These are phyloP conservation scores for Monoplex corrugatus DNA, from an alignment of 2,888 invertebrate genomes.

Conservation along the genomic window DNA sequence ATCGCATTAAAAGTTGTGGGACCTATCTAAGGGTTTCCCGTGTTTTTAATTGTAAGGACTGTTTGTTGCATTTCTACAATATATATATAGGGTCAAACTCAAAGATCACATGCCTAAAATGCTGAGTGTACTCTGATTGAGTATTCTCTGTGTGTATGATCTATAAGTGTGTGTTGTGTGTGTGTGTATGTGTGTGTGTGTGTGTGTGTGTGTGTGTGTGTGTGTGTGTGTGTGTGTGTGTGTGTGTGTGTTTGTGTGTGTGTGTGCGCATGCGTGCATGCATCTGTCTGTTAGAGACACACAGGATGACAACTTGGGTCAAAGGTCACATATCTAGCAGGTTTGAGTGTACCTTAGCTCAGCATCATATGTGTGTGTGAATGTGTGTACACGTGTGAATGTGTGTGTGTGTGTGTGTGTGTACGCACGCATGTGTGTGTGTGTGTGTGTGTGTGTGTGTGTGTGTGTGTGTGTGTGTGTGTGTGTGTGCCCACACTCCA, in stretches of 20 bases:
- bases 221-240: not conserved
- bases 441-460: not conserved
- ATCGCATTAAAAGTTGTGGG: too few relatives aligned
- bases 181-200: not conserved
- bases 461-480: conserved; percentile 5
- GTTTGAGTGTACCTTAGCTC: too few relatives aligned
- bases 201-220: not conserved
- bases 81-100: too few relatives aligned
- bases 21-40: too few relatives aligned
- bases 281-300: not conserved
- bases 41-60: too few relatives aligned
- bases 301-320: too few relatives aligned
- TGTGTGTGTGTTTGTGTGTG: too few relatives aligned
- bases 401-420: conserved; percentile 5
- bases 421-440: not conserved
- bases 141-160: not conserved
- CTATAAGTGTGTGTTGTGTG: not conserved
- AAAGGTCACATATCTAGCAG: too few relatives aligned
- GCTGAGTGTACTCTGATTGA: too few relatives aligned
- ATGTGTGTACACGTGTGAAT: not conserved
- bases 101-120: too few relatives aligned
- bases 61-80: too few relatives aligned
- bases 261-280: not conserved
- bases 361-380: not conserved
- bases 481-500: too few relatives aligned